Evolutionary conservation across 35 echinoderm and acorn worm genomes (phyloP), one percentile per base, ranked within the genome.

Genomic region (Ptychodera flava): DNA sequence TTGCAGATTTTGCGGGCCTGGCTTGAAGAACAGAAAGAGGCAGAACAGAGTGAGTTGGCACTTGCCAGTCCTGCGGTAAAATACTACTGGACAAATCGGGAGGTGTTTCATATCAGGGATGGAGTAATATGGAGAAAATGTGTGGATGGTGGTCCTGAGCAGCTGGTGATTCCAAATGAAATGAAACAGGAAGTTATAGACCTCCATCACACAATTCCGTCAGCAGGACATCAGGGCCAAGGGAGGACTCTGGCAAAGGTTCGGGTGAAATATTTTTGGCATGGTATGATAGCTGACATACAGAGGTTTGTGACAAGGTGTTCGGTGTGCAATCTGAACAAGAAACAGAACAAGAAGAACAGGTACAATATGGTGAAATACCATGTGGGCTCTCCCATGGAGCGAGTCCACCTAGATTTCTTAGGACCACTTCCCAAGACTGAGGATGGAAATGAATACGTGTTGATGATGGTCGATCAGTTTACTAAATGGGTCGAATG

Each of bases 381-480:
- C 83, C 88, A 90, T n/a, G 82, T 82, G 33, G 88, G 88, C 16
- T 85, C 78, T 0, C 90, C 90, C 28, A 91, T 87, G 90, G 88
- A 90, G 31, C 38, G 88, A 27, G 82, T 90, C 1, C 81, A 90
- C 33, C 28, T 90, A 0, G 83, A 90, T 35, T 78, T 93, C 31
- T 29, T 89, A 33, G 88, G 89, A 32, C 36, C 32, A 32, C 34
- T 82, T 2, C 80, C 32, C 0, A 31, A 82, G 32, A 33, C 80
- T 14, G 34, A 82, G 2, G 30, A 33, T 29, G 80, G 80, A 31
- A 82, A 82, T 33, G 16, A 33, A 80, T 82, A 82, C 32, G 32
- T 82, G 16, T 33, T 82, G 30, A 82, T 82, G 80, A 34, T 82
- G 30, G 80, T 82, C 32, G 80, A 82, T 33, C 80, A 82, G 27